Evolutionary conservation across 30 jellyfish, hydroid and myxozoan species (phyloP), one percentile per base, ranked within the genome.

Genomic region (Pseudorhiza aurosa): DNA sequence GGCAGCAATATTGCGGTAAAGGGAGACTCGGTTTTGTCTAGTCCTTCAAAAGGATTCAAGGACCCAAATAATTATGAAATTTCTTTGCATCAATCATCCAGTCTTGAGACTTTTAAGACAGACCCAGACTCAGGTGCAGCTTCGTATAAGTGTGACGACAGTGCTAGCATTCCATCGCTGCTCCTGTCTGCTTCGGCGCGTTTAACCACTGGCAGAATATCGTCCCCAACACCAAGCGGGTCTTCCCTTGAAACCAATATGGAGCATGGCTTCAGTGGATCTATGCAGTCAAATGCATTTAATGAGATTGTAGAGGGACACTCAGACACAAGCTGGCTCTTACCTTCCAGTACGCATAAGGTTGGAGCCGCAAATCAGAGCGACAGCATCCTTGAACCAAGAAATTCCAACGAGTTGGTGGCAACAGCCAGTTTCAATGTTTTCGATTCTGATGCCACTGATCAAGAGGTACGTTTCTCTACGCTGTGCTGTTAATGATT

Each of bases 321-420:
- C 22, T 63, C 91, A 17, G 91, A 80, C 1, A 80, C 91, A 17
- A 80, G 91, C 28, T 80, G 91, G 91, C 57, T 80, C 42, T 45
- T 80, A 0, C 76, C 83, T 12, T 33, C 72, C 14, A 64, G 37
- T 18, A 33, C 22, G 15, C 1, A 27, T 0, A 53, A 32, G 44
- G 19, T 45, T 10, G 72, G 27, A 12, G 37, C 37, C 4, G 15
- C 37, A 22, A 25, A 5, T 58, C 32, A 6, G 44, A 18, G 73
- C n/a, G 63, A 51, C 32, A 24, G 26, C 47, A 44, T 2, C 21
- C 46, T 10, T 12, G 35, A 14, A 1, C 7, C 21, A 2, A 3
- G 2, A 53, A 18, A 8, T 1, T 2, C 33, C 5, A 24, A 53
- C 1, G 22, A 53, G 21, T 8, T 24, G 8, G 5, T 19, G 36